Conservation (phyloP, 2,113 vertebrate genomes). For the Elgaria multicarinata region DNA sequence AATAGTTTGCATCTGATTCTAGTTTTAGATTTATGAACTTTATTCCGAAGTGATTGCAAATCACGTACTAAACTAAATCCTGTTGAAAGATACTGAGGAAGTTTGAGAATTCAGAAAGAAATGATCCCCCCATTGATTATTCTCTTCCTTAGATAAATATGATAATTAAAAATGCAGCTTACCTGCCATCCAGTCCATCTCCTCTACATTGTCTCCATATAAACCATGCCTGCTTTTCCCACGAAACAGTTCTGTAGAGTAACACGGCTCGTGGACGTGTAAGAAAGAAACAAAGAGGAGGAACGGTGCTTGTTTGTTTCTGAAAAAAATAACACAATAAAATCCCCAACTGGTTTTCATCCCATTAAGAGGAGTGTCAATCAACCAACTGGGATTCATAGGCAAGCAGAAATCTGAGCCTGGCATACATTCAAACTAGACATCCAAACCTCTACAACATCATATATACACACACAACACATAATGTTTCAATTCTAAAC, state of each 20-base stretch:
- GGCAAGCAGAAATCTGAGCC: neutral
- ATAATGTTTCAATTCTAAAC: neutral
- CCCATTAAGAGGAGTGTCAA: neutral
- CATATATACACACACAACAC: too few species aligned
- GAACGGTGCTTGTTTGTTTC: constrained; percentile 68
- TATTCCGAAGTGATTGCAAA: neutral
- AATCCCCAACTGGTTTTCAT: neutral
- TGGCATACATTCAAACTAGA: neutral
- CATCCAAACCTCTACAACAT: neutral
- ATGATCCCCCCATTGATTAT: neutral
- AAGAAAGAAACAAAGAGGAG: constrained; percentile 80
- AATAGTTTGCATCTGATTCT: too few species aligned
- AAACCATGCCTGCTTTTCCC: constrained; percentile 85
- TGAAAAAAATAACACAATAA: constrained; percentile 72
- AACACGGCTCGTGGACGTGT: constrained; percentile 83
- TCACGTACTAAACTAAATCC: neutral
- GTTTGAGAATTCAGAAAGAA: neutral
- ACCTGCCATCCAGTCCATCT: constrained; percentile 90
- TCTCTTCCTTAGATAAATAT: neutral
- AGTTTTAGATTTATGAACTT: neutral
- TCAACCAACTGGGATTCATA: neutral
- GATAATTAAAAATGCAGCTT: constrained; percentile 48
- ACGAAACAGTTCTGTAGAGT: constrained; percentile 76
- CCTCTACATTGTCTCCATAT: constrained; percentile 90
- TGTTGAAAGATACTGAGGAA: neutral